Evolutionary conservation across 2,888 invertebrate genomes (phyloP).

Genomic region (Yponomeuta plumbellus): DNA sequence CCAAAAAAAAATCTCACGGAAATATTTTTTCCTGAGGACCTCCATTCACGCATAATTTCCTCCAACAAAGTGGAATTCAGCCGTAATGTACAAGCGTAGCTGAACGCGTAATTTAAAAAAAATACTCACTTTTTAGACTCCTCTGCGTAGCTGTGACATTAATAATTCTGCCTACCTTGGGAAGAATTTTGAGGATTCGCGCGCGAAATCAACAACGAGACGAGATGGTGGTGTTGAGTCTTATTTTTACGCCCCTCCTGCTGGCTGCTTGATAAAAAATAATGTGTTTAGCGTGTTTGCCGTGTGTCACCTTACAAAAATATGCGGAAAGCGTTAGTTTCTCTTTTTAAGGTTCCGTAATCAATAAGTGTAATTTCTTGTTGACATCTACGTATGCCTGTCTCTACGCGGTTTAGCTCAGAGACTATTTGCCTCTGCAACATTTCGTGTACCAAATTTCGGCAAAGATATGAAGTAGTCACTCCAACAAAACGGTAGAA

Average conservation of each 20-base stretch:
- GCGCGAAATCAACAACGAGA: neutral
- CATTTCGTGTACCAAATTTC: too few species aligned
- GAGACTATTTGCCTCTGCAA: too few species aligned
- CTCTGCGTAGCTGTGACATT: neutral
- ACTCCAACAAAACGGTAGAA: neutral
- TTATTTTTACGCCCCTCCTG: neutral
- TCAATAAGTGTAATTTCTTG: too few species aligned
- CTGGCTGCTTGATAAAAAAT: neutral
- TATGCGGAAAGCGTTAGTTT: neutral
- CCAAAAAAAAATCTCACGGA: neutral
- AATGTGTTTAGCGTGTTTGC: neutral
- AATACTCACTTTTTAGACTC: neutral
- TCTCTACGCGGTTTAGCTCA: too few species aligned
- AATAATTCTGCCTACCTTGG: neutral
- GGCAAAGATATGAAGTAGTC: too few species aligned
- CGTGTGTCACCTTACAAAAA: neutral
- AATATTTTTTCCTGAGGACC: neutral
- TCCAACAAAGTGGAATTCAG: neutral
- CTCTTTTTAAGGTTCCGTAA: neutral
- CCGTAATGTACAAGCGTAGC: neutral
- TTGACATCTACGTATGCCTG: too few species aligned
- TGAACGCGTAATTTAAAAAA: slow-evolving; percentile 1
- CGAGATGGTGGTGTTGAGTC: neutral
- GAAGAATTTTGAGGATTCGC: neutral
- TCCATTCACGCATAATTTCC: neutral